Conservation (phyloP, 2,888 invertebrate species). For the Ecdyonurus torrentis region DNA sequence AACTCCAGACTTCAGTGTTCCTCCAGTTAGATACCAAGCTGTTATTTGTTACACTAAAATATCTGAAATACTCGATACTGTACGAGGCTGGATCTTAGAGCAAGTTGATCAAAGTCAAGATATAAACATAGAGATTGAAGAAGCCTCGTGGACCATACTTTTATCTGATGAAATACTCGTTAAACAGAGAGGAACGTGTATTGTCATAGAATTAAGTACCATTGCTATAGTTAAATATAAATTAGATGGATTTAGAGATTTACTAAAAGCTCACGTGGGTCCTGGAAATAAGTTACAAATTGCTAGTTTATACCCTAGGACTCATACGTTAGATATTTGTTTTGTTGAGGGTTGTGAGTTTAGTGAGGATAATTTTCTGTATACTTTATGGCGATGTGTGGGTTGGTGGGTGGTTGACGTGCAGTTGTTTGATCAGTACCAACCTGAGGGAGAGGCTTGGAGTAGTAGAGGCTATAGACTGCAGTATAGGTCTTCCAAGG, state of each 20-base stretch:
- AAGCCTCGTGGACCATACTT: background rate
- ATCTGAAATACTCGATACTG: background rate
- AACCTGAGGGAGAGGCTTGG: background rate
- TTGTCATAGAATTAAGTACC: background rate
- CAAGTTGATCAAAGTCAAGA: background rate
- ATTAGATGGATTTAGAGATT: background rate
- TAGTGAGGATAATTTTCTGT: background rate
- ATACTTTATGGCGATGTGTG: background rate
- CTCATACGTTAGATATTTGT: background rate
- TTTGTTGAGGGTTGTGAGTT: background rate
- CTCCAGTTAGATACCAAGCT: background rate
- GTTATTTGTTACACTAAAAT: background rate
- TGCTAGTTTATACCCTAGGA: background rate
- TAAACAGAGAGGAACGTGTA: background rate
- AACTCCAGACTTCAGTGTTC: background rate
- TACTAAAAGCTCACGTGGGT: background rate
- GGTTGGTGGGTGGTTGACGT: background rate
- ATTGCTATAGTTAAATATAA: background rate
- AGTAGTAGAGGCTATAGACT: background rate
- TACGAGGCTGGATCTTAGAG: background rate
- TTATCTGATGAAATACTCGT: background rate
- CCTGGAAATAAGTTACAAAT: background rate
- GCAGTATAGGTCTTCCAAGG: background rate
- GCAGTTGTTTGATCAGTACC: background rate
- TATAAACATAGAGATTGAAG: background rate